phyloP scores from a whole-genome alignment of 2,797 vertebrate species.

The Pipistrellus nathusii region DNA sequence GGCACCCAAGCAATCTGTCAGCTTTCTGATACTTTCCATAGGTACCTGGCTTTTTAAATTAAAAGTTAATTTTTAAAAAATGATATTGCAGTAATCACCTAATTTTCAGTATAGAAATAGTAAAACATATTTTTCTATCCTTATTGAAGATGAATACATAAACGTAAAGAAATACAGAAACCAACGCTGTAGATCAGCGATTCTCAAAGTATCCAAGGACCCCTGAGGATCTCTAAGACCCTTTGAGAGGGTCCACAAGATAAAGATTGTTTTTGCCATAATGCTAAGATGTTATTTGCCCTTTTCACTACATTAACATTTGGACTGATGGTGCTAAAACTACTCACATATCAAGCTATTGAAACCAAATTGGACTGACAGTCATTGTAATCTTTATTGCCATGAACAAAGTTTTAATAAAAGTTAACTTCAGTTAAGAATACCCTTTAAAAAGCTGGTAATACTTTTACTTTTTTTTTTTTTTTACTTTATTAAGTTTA shows the following conservation, averaged over 20 bases:
- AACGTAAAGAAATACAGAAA: background rate
- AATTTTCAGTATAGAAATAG: background rate
- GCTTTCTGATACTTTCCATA: background rate
- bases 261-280: conserved; percentile 17
- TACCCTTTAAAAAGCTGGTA: background rate
- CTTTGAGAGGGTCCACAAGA: background rate
- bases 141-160: background rate
- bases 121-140: background rate
- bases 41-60: background rate
- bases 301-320: background rate
- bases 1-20: background rate
- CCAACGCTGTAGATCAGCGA: background rate
- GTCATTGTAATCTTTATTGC: background rate
- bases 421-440: background rate
- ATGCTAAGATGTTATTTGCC: background rate
- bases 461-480: background rate
- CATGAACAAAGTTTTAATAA: background rate
- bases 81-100: background rate
- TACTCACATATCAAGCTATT: background rate
- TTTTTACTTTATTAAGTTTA: background rate
- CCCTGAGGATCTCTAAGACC: background rate
- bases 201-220: background rate
- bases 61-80: background rate
- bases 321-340: background rate
- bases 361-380: background rate